A percentile compares a stretch with the other conserved stretches of the same genome.
These are phyloP conservation scores for Lagodon rhomboides DNA, from an alignment of 2,797 vertebrate genomes.

Conservation along the genomic window DNA sequence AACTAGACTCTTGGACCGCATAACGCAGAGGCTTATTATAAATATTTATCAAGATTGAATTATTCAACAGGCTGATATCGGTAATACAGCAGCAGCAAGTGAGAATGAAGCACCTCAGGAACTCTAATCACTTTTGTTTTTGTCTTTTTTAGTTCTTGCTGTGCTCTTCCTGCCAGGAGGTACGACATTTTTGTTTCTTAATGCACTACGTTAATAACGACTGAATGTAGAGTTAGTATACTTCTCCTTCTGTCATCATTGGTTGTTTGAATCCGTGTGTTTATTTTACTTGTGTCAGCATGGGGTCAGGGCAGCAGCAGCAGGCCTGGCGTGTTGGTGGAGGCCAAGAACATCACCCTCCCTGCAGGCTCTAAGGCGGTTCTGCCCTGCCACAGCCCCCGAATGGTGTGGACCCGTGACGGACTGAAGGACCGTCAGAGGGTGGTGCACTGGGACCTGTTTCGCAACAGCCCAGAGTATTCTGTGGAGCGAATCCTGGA, in stretches of 20 bases:
- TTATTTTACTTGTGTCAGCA: constrained; percentile 56
- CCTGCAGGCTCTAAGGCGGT: constrained; percentile 82
- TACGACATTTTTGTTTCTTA: constrained; percentile 61
- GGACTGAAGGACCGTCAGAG: constrained; percentile 93
- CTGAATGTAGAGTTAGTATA: background rate
- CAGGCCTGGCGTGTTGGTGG: constrained; percentile 85
- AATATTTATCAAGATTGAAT: constrained; percentile 27
- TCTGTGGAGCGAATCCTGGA: constrained; percentile 91
- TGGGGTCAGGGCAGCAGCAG: constrained; percentile 76
- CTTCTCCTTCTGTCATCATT: background rate
- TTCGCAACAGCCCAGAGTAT: constrained; percentile 81
- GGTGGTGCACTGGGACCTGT: constrained; percentile 95
- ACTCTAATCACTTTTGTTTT: constrained; percentile 42
- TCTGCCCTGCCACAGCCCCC: constrained; percentile 92
- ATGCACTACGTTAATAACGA: background rate
- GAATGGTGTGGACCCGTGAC: constrained; percentile 94
- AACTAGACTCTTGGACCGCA: background rate
- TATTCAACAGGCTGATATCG: background rate
- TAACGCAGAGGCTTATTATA: background rate
- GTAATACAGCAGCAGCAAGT: background rate
- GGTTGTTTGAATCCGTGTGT: constrained; percentile 12
- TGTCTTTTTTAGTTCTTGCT: constrained; percentile 80
- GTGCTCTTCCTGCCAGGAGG: constrained; percentile 80
- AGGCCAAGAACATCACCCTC: constrained; percentile 87
- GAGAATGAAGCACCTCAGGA: background rate